Percentiles rank a stretch among this genome's conserved stretches.
These are phyloP conservation scores for Calameuta idolon DNA, from an alignment of 2,888 invertebrate species.

Conservation along the genomic window DNA sequence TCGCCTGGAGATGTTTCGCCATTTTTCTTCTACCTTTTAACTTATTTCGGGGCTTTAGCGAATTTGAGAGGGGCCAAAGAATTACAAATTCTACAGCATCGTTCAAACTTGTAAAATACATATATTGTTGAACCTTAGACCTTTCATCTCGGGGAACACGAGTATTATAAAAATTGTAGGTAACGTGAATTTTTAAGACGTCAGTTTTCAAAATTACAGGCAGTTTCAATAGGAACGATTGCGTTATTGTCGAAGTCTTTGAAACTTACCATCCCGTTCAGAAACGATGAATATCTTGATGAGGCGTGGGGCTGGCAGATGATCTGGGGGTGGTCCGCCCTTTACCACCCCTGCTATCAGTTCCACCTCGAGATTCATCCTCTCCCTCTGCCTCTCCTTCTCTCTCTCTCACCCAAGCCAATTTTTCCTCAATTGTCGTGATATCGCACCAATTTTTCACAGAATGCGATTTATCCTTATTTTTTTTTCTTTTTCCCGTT, in stretches of 20 bases:
- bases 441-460: neutral
- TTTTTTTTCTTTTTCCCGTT: neutral
- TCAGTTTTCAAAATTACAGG: neutral
- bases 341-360: constrained; percentile 61
- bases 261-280: constrained; percentile 69
- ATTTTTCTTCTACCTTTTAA: neutral
- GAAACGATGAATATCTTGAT: constrained; percentile 73
- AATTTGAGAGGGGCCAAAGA: too few species aligned
- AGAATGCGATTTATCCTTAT: neutral
- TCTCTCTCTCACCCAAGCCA: neutral
- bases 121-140: neutral
- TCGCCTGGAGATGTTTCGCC: neutral
- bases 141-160: neutral
- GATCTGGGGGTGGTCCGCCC: constrained; percentile 57
- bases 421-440: neutral
- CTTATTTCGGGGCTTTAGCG: neutral
- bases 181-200: neutral
- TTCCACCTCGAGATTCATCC: constrained; percentile 62
- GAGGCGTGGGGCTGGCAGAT: constrained; percentile 71
- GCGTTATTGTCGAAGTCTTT: neutral
- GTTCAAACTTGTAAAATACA: too few species aligned
- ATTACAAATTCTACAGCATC: too few species aligned
- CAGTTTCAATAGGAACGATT: neutral
- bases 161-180: neutral
- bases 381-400: neutral